Base-by-base conservation (phyloP, 1,140 invertebrate species). In the Phthorimaea operculella region DNA sequence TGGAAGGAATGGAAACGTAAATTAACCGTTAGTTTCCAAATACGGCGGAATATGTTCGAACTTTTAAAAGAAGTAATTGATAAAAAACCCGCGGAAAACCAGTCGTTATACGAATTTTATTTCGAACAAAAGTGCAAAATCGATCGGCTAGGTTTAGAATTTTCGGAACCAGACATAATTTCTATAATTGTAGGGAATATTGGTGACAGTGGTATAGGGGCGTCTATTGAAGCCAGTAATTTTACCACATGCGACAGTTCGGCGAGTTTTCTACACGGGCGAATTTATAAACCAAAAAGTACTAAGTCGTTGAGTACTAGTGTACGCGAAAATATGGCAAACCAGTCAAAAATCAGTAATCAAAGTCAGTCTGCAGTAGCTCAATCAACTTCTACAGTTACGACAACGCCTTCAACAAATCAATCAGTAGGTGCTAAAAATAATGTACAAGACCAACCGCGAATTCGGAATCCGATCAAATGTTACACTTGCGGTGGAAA, bases 171-270 rank as follows among this genome's bases (percentile, higher is more conserved):
- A 45, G 63, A 64, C 39, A 55, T 64, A 9, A 55, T 64, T 11
- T 62, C 63, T 0, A 62, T 62, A 33, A 62, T 66, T 28, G n/a
- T 66, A 5, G 58, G 60, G 0, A 66, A 56, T 44, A 62, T 62
- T 4, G 51, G 53, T 10, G 58, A 66, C 15, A 62, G 47, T 28
- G 58, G 42, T 18, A 58, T 62, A 16, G 33, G 52, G 1, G 51
- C 42, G 9, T 58, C 60, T 0, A 33, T 62, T n/a, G 63, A 65
- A 28, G 60, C 63, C 0, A 55, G 53, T 51, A 58, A 57, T 53
- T 65, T 62, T 44, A 14, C 4, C 4, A 39, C 52, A 0, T 62
- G 55, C 51, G 50, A 62, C 14, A 18, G n/a, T 36, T 51, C 62
- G 15, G 55, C 58, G 14, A 53, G 45, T 15, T 59, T 55, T 47